Conservation (phyloP, 2,888 invertebrate genomes). For the Phania funesta region DNA sequence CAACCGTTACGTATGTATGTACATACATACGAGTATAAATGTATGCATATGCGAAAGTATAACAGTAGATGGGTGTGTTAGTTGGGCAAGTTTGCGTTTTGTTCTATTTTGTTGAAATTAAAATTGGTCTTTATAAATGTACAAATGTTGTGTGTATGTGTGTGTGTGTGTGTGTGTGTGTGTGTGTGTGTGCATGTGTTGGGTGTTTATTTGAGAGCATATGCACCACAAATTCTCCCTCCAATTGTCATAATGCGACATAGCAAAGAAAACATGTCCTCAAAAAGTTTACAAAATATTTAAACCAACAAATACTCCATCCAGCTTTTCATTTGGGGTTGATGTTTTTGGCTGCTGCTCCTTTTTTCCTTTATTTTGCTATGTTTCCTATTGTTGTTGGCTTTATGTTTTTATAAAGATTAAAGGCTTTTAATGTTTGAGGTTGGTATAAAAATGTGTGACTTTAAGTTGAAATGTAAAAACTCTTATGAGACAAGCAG, state of each 20-base stretch:
- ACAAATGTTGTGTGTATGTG: no score
- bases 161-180: not conserved
- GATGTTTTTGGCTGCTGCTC: constrained; percentile 7
- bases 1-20: constrained; percentile 23
- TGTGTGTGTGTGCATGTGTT: not conserved
- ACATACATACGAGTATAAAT: no score
- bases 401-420: constrained; percentile 49
- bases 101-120: constrained; percentile 27
- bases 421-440: constrained; percentile 49
- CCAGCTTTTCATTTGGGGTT: constrained; percentile 23
- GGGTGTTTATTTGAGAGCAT: not conserved
- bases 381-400: constrained; percentile 4
- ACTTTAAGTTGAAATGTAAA: not conserved
- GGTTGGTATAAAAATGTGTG: constrained; percentile 17
- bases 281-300: constrained; percentile 36
- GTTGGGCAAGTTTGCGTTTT: not conserved
- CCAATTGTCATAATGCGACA: constrained; percentile 67
- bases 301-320: constrained; percentile 30
- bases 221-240: constrained; percentile 56
- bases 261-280: constrained; percentile 42
- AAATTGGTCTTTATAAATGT: not conserved
- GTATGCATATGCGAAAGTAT: not conserved
- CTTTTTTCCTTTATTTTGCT: not conserved
- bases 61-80: constrained; percentile 18
- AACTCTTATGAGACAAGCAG: no score